Base-by-base conservation (phyloP, 2,797 vertebrate genomes). In the Sebastes nivosus region DNA sequence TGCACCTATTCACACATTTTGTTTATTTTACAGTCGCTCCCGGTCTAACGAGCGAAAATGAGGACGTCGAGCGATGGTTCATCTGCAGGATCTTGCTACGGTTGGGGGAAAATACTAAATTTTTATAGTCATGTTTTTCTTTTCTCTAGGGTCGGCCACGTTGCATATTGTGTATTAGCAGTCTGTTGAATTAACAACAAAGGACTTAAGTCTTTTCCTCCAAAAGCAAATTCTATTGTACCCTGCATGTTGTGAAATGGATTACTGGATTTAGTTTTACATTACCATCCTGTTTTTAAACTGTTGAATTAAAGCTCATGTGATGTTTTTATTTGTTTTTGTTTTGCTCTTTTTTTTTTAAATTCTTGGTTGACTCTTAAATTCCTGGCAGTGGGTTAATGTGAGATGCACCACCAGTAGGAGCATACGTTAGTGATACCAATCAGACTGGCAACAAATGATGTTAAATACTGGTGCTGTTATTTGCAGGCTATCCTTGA, bases 31-130 rank as follows among this genome's bases (percentile, higher is more conserved):
- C 69, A 99, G 98, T 95, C 97, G 97, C 65, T 99, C 98, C 92
- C 96, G 96, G 89, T 99, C 98, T 90, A 97, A 96, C 58, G 98
- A 98, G 82, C 96, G 97, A 91, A 98, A 98, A 88, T 99, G 87
- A 97, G 79, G 84, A 91, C 65, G 24, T 67, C 65, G 30, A 50
- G 59, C 54, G 25, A 73, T 54, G 72, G 61, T 67, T 80, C 24
- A 70, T 63, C 84, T 67, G 58, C 79, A 60, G 77, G 82, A 87
- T 90, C 87, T 54, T 80, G 81, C 84, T 80, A 79, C 88, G 71
- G 63, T 89, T 88, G 78, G 72, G 80, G 72, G 81, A 74, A 84
- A 83, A 87, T 74, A 81, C 61, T 55, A 46, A 54, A 57, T 84
- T 92, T 90, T 93, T 91, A 85, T 81, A 87, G 75, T 85, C 69